phyloP scores from a whole-genome alignment of 2,797 vertebrate species.

The Onychomys leucogaster region DNA sequence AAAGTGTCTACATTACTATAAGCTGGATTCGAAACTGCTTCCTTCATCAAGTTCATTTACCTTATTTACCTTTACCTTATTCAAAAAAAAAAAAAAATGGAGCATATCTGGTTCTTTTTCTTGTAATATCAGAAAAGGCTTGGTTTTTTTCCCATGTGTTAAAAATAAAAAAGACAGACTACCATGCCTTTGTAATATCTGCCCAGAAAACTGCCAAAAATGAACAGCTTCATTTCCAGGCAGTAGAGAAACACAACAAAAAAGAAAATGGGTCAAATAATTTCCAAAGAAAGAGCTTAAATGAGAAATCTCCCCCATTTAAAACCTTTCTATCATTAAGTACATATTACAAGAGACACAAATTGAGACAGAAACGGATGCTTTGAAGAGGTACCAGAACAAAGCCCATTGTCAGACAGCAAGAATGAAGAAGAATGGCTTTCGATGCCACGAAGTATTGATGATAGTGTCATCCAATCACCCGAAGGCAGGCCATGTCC shows the following conservation, averaged over 20 bases:
- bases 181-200: not conserved
- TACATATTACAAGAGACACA: constrained; percentile 56
- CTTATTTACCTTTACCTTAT: not conserved
- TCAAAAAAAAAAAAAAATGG: not conserved
- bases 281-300: constrained; percentile 55
- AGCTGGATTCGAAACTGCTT: not conserved
- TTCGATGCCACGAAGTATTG: not conserved
- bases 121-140: constrained; percentile 53
- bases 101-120: not conserved
- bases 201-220: constrained; percentile 63
- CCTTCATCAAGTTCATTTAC: constrained; percentile 17
- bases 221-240: constrained; percentile 50
- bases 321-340: constrained; percentile 62
- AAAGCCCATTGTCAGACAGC: not conserved
- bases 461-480: not conserved
- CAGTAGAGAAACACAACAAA: constrained; percentile 11
- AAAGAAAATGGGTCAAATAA: constrained; percentile 69
- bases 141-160: constrained; percentile 44
- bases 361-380: constrained; percentile 47
- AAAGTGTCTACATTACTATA: not conserved
- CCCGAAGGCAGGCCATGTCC: not conserved
- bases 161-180: constrained; percentile 39
- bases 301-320: constrained; percentile 57
- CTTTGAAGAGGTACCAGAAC: not conserved
- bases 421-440: not conserved